Base-by-base conservation (phyloP, 2,113 vertebrate species). In the Plecotus auritus region DNA sequence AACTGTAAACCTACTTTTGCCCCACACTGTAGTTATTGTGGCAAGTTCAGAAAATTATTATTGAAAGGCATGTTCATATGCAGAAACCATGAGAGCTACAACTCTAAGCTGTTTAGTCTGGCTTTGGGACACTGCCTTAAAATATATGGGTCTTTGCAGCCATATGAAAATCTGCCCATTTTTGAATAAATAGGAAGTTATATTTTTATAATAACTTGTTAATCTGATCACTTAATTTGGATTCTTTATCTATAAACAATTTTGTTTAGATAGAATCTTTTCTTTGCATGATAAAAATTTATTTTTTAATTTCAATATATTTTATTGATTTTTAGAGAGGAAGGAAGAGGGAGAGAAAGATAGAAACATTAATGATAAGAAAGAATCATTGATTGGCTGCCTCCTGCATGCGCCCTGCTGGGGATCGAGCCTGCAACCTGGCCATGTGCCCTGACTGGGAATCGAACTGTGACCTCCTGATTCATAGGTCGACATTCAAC, bases 181-280 rank as follows among this genome's bases (percentile, higher is more conserved):
- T 88, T 90, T 85, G 37, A 67, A 73, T 67, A 95, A 93, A 11
- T 32, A 40, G 9, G 22, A 37, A 90, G 40, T 80, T 32, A 82
- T 2, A 86, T 81, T 85, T 85, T 78, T 35, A 66, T 89, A 35
- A 80, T 90, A 64, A 54, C 10, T 89, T 89, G 32, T 59, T 83
- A 85, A 80, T 45, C 35, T 56, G 26, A 81, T 74, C 5, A 81
- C 13, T 80, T 97, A 95, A 74, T 90, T 40, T 95, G 26, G 28
- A 56, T 87, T 83, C 69, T 88, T 90, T 80, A 40, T 40, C 37
- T 40, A 40, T 22, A 23, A 56, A 69, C 30, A 45, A 16, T 81
- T 96, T 87, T 78, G 2, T 86, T 74, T 66, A 78, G 72, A 88
- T 85, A 88, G 5, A 85, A 56, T 56, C 54, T 56, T 56, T 56